Evolutionary conservation across 2,797 vertebrate species (phyloP).

Genomic region (Acipenser oxyrinchus): DNA sequence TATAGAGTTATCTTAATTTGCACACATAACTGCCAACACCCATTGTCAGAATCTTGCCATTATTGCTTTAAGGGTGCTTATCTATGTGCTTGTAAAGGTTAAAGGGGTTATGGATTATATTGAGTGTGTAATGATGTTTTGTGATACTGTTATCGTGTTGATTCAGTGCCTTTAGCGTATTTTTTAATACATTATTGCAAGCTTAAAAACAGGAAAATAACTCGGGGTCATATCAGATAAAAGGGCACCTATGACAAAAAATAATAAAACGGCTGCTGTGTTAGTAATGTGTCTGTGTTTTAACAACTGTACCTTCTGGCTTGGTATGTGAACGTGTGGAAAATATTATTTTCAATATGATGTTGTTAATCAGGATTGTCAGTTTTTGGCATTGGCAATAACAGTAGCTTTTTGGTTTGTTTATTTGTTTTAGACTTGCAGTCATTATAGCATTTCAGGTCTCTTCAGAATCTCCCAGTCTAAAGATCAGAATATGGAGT

Average conservation of each 20-base stretch:
- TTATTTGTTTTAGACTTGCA: too few relatives aligned
- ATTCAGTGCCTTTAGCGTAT: slow-evolving; percentile 29
- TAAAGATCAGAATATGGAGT: slow-evolving; percentile 23
- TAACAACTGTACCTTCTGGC: slow-evolving; percentile 6
- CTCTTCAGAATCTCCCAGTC: slow-evolving; percentile 23
- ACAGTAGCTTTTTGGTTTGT: background rate
- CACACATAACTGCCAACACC: too few relatives aligned
- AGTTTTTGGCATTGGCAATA: slow-evolving; percentile 18
- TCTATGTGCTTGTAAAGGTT: too few relatives aligned
- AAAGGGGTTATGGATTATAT: too few relatives aligned
- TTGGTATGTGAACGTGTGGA: too few relatives aligned
- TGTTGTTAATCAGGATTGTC: slow-evolving; percentile 2
- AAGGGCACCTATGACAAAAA: background rate
- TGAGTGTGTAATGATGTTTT: background rate
- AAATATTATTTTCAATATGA: too few relatives aligned
- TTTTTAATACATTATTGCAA: slow-evolving; percentile 19
- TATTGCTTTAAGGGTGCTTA: too few relatives aligned
- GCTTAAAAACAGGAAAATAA: slow-evolving; percentile 1
- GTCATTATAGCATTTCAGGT: slow-evolving; percentile 23
- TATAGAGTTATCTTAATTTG: too few relatives aligned
- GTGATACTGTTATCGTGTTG: slow-evolving; percentile 30
- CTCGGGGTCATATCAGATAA: background rate
- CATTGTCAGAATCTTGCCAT: too few relatives aligned
- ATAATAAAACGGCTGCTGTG: background rate
- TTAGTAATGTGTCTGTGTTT: slow-evolving; percentile 10